Conservation (phyloP, 1,140 invertebrate species). For the Cydia splendana region DNA sequence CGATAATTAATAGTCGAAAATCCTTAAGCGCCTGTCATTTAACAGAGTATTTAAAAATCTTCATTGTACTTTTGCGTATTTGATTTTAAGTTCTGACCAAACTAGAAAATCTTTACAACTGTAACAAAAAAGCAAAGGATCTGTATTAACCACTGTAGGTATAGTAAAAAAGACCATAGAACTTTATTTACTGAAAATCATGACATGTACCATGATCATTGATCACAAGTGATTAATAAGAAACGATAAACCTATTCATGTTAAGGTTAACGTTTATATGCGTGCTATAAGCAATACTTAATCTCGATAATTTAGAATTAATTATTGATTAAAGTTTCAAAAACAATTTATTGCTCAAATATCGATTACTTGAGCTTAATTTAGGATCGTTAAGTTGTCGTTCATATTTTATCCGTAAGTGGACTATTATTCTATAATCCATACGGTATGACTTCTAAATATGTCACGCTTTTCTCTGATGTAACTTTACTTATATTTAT, state of each 20-base stretch:
- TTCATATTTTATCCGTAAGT: neutral
- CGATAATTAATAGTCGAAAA: no score
- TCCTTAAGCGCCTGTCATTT: no score
- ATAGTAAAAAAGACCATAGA: no score
- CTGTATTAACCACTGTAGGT: no score
- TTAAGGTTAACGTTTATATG: conserved; percentile 6
- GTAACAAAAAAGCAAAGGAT: no score
- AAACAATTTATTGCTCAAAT: neutral
- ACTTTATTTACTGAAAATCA: no score
- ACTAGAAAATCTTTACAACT: no score
- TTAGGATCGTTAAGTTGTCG: neutral
- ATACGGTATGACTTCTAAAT: neutral
- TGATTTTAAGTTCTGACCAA: no score
- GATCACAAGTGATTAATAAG: no score
- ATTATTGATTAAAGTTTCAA: neutral
- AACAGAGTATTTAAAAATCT: no score
- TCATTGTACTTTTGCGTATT: no score
- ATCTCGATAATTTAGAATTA: neutral
- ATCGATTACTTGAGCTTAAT: neutral
- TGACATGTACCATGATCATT: no score
- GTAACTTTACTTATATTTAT: neutral
- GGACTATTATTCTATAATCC: neutral
- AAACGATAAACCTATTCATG: neutral
- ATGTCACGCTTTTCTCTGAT: conserved; percentile 11
- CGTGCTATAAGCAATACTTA: neutral